Evolutionary conservation across 2,797 vertebrate genomes (phyloP).

Genomic region (Brachyalestes nurse): DNA sequence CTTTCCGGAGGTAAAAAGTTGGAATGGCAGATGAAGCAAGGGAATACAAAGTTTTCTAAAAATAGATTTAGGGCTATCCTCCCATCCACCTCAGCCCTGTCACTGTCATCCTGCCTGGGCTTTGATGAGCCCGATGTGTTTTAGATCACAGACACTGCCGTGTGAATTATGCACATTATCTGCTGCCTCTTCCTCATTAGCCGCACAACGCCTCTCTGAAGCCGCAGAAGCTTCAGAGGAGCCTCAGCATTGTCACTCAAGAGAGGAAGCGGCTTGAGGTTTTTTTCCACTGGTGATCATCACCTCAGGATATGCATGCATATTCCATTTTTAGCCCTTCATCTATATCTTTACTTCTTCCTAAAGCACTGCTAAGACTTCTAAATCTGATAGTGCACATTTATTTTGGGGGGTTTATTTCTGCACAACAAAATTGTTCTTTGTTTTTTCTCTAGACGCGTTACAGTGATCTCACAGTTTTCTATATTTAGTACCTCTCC

Average conservation of each 20-base stretch:
- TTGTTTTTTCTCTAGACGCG: not conserved
- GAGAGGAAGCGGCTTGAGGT: conserved; percentile 27
- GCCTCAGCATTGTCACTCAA: conserved; percentile 35
- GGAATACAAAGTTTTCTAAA: conserved; percentile 57
- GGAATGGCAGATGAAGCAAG: conserved; percentile 30
- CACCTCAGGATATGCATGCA: conserved; percentile 17
- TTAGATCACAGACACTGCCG: conserved; percentile 63
- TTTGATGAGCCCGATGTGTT: conserved; percentile 66
- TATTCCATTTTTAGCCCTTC: conserved; percentile 14
- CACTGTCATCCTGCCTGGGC: conserved; percentile 55
- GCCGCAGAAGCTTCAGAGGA: conserved; percentile 52
- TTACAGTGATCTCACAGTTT: not conserved
- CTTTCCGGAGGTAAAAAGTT: conserved; percentile 22
- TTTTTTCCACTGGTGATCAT: conserved; percentile 7
- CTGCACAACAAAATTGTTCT: not conserved
- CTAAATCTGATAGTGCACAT: not conserved
- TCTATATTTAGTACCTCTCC: not conserved
- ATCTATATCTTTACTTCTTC: not conserved
- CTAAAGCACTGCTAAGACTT: not conserved
- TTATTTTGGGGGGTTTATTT: not conserved
- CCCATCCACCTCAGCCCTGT: conserved; percentile 31
- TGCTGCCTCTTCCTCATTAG: conserved; percentile 56
- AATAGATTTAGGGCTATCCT: conserved; percentile 42
- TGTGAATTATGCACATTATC: conserved; percentile 71
- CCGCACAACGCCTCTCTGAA: conserved; percentile 58